Evolutionary conservation across 2,888 invertebrate species (phyloP), one percentile per base, ranked within the genome.

Genomic region (Mactromeris polynyma): DNA sequence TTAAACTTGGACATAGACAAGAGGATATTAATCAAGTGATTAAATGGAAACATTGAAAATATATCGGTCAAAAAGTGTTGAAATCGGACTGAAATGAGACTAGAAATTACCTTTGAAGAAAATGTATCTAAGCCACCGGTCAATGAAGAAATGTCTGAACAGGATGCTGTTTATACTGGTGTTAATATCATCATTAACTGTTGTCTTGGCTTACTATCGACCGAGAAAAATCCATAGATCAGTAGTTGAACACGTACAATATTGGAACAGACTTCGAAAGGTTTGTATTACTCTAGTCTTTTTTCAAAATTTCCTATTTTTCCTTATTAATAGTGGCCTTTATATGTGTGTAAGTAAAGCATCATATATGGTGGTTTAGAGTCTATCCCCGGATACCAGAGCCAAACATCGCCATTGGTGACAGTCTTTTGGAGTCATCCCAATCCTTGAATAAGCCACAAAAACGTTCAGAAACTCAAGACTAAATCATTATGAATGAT

Each of bases 231-330:
- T 40, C 14, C 82, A 78, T 21, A 77, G 42, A 82, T 85, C 81
- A 31, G 89, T 83, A 17, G 64, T 89, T 33, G 81, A 91, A 51
- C 84, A 89, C 46, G 88, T 86, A n/a, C 79, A 83, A 21, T 89
- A 91, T 81, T 91, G 91, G 91, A 91, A 91, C 81, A 89, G 91
- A 82, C 84, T 91, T 7, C 73, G 91, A 86, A 91, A 91, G 91
- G 91, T 91, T 79, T 33, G 90, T 87, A 83, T 85, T n/a, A 26
- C 17, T 46, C 6, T 46, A 17, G 17, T 17, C 11, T 46, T 17
- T 9, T 1, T 17, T 46, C 14, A 17, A 17, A 17, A 46, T 14
- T 46, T 4, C 14, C 14, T 46, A 17, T 3, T 4, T 46, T 11
- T 7, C 17, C 6, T 46, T 3, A 46, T n/a, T n/a, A n/a, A n/a